Percentiles rank a stretch among this genome's conserved stretches.
Evolutionary conservation across 2,113 vertebrate species (phyloP).

Genomic region (Elanus axillaris): DNA sequence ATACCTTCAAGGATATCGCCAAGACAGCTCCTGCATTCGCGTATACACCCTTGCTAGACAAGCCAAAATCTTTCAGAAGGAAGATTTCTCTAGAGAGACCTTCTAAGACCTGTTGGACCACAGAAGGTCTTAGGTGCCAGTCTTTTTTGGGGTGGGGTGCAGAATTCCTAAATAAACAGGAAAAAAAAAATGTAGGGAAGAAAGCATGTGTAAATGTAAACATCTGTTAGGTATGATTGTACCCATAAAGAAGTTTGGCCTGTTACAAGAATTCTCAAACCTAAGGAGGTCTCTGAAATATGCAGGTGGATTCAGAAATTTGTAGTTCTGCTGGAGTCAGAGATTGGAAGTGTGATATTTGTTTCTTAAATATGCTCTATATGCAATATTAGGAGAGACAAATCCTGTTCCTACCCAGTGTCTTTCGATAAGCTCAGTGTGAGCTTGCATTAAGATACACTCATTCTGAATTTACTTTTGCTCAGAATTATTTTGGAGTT

Average conservation of each 20-base stretch:
- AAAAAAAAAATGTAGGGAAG: neutral
- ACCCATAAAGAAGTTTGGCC: neutral
- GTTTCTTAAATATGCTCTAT: neutral
- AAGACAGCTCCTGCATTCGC: neutral
- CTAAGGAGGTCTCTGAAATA: neutral
- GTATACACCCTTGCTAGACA: neutral
- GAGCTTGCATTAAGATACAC: neutral
- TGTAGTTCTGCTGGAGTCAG: neutral
- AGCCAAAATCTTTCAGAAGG: neutral
- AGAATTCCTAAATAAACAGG: neutral
- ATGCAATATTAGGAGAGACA: neutral
- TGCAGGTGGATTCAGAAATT: neutral
- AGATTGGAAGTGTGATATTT: neutral
- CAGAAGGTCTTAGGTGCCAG: neutral
- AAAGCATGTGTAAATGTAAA: neutral
- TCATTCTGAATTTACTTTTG: neutral
- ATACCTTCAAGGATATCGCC: neutral
- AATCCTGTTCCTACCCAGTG: neutral
- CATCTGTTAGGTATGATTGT: neutral
- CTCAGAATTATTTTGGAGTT: neutral
- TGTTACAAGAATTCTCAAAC: neutral
- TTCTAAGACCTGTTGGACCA: neutral
- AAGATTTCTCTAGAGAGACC: neutral
- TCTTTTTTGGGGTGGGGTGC: neutral
- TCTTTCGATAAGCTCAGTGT: neutral